phyloP scores from a whole-genome alignment of 2,113 vertebrate species.

The Pluvianellus socialis region DNA sequence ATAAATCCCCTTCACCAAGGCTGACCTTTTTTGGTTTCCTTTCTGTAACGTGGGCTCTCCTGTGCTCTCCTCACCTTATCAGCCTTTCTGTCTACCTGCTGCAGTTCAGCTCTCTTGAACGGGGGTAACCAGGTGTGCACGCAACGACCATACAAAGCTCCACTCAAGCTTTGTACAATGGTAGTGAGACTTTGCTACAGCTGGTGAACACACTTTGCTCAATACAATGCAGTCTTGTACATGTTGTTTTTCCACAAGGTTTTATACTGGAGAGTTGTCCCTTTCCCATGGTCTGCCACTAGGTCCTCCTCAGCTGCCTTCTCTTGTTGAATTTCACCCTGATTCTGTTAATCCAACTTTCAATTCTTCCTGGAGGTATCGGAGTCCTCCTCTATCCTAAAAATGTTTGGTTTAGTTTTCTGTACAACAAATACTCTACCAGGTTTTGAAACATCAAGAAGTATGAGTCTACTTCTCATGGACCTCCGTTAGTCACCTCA shows the following conservation, averaged over 20 bases:
- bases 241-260: not conserved
- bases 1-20: not conserved
- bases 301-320: not conserved
- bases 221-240: not conserved
- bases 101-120: not conserved
- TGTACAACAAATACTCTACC: not conserved
- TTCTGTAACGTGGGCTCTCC: not conserved
- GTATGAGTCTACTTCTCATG: not conserved
- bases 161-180: not conserved
- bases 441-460: not conserved
- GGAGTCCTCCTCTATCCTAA: not conserved
- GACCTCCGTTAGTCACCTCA: not conserved
- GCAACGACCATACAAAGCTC: rapidly evolving
- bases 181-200: not conserved
- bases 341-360: not conserved
- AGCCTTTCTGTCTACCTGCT: not conserved
- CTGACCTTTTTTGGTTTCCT: not conserved
- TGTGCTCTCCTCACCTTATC: not conserved
- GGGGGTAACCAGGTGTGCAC: not conserved
- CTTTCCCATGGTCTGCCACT: not conserved
- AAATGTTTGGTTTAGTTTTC: not conserved
- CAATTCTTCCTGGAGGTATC: not conserved
- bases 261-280: not conserved
- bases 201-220: not conserved
- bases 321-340: not conserved